Conservation (phyloP, 1,140 invertebrate species). For the Trichonephila inaurata region DNA sequence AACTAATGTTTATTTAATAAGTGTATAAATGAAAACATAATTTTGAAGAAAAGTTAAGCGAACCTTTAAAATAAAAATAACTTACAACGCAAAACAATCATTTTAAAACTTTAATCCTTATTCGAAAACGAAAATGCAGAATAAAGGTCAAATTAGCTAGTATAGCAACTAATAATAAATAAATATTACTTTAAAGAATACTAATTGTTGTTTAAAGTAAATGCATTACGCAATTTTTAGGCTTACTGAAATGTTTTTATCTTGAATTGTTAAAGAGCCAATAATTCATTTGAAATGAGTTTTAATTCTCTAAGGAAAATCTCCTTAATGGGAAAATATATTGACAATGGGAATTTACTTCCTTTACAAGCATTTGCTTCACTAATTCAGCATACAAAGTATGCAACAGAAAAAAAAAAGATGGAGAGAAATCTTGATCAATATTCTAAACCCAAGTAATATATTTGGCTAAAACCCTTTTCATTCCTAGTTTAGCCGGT, state of each 20-base stretch:
- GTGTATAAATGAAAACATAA: background rate
- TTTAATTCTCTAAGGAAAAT: background rate
- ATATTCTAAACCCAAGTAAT: background rate
- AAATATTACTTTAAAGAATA: background rate
- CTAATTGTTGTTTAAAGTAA: background rate
- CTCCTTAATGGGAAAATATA: constrained; percentile 19
- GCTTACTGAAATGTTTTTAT: constrained; percentile 15
- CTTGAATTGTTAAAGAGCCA: constrained; percentile 15
- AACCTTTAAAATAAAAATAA: too few species aligned
- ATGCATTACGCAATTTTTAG: background rate
- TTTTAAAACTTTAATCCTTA: too few species aligned
- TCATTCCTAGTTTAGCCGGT: constrained; percentile 8
- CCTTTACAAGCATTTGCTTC: background rate
- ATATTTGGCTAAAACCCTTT: background rate
- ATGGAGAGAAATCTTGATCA: background rate
- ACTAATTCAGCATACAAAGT: background rate
- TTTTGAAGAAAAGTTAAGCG: background rate
- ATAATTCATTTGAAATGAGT: constrained; percentile 17
- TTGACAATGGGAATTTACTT: constrained; percentile 16
- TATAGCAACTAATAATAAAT: background rate
- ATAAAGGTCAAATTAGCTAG: background rate
- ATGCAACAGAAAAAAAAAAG: background rate
- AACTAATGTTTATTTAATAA: background rate
- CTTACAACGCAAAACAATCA: too few species aligned
- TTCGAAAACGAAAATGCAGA: background rate